Evolutionary conservation across 1,140 invertebrate species (phyloP).

Genomic region (Aphaenogaster rudis): DNA sequence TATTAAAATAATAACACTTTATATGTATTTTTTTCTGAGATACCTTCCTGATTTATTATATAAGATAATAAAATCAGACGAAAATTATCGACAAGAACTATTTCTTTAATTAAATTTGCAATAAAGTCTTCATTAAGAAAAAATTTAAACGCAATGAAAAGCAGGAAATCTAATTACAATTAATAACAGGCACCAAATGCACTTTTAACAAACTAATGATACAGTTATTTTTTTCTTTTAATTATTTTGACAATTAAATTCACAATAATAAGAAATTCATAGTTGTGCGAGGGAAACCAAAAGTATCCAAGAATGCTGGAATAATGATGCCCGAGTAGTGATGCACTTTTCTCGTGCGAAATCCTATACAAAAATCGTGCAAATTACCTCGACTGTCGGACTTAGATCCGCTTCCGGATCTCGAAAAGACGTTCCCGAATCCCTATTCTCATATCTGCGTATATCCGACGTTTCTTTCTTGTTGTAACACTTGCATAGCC

Average conservation of each 20-base stretch:
- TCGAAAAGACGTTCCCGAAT: not conserved
- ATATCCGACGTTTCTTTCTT: slow-evolving; percentile 20
- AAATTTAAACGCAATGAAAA: not conserved
- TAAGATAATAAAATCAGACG: not conserved
- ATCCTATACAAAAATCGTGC: not conserved
- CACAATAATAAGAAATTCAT: not conserved
- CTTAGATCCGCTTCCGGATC: not conserved
- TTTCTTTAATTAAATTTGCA: slow-evolving; percentile 4
- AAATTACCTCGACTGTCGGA: slow-evolving; percentile 45
- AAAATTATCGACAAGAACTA: not conserved
- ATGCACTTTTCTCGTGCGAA: not conserved
- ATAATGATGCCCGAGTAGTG: not conserved
- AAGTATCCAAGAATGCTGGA: not conserved
- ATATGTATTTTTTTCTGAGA: not conserved
- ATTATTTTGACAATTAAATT: not conserved
- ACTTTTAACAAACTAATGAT: not conserved
- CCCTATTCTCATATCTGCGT: not conserved
- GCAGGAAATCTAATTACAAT: not conserved
- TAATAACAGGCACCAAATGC: not conserved
- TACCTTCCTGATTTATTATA: not conserved
- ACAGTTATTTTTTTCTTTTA: not conserved
- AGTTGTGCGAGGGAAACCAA: not conserved
- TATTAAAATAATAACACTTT: not conserved
- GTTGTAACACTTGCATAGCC: slow-evolving; percentile 77
- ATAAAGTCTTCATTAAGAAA: not conserved